Base-by-base conservation (phyloP, 1,140 invertebrate genomes). In the Bradysia coprophila region DNA sequence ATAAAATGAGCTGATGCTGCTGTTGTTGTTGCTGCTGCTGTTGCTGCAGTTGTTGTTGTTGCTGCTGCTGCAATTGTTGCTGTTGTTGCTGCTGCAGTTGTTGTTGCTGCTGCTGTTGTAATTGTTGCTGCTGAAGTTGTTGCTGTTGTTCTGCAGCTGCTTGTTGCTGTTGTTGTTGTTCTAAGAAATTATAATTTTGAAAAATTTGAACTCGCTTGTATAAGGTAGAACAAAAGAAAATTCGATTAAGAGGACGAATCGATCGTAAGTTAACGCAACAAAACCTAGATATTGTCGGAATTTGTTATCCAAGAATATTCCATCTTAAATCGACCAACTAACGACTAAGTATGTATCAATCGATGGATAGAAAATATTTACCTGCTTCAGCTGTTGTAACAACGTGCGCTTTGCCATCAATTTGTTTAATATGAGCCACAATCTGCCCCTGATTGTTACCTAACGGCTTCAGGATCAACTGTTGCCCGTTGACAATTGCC, bases 401-500 rank as follows among this genome's bases (percentile, higher is more conserved):
- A 34, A 55, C 55, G 21, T 61, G 59, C 1, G 54, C 49, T 46
- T 52, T 59, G 4, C 55, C 58, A 50, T 62, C 59, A 32, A 53
- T 49, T 47, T 63, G 56, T n/a, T 66, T 68, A 20, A 76, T 67
- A 47, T 77, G 73, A 2, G 73, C 73, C 2, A 76, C 72, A 28
- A 81, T 74, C 53, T 81, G 76, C 13, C 72, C 73, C 47, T 76
- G 73, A 55, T 76, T 75, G 51, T 78, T 78, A 11, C 78, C 78
- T 10, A 78, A 70, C 5, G 75, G 71, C 40, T 79, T 65, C 21
- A 88, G 81, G 31, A 71, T 55, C 5, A 38, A 38, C 59, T 87
- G 83, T 48, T 88, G 84, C 0, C 83, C 83, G 51, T 81, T 78
- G 6, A 85, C 75, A 4, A 79, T 83, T 2, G 82, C 79, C n/a